phyloP scores from a whole-genome alignment of 2,888 invertebrate genomes.

The Liopterus haemorrhoidalis region DNA sequence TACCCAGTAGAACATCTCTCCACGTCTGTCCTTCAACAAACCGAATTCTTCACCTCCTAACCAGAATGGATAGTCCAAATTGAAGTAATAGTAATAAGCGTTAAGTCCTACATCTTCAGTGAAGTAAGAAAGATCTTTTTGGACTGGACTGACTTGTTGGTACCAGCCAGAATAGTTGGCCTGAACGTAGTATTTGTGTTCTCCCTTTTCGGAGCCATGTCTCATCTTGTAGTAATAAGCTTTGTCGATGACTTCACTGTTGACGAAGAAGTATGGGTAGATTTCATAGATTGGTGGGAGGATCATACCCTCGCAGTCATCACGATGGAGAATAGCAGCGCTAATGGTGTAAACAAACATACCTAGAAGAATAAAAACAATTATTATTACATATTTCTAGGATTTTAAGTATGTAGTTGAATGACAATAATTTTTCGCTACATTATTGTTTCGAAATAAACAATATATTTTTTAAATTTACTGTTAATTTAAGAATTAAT shows the following conservation, averaged over 20 bases:
- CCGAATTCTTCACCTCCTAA: slow-evolving; percentile 48
- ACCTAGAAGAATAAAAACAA: too few species aligned
- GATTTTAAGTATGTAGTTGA: too few species aligned
- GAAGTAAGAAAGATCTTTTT: slow-evolving; percentile 57
- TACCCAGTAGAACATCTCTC: slow-evolving; percentile 58
- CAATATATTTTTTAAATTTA: too few species aligned
- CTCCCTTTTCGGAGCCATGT: slow-evolving; percentile 48
- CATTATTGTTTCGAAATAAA: too few species aligned
- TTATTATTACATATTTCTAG: too few species aligned
- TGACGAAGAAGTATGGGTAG: slow-evolving; percentile 58
- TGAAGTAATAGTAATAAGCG: slow-evolving; percentile 57
- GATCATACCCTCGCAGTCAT: slow-evolving; percentile 52
- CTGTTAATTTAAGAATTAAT: too few species aligned
- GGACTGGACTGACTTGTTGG: slow-evolving; percentile 50
- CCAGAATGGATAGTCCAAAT: slow-evolving; percentile 57
- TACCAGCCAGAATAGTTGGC: slow-evolving; percentile 47
- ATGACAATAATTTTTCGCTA: too few species aligned
- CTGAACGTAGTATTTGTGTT: slow-evolving; percentile 44
- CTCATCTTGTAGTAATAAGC: slow-evolving; percentile 46
- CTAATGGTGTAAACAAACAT: slow-evolving; percentile 56
- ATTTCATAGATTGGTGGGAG: slow-evolving; percentile 63
- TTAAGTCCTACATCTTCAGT: slow-evolving; percentile 62
- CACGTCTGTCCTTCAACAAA: slow-evolving; percentile 42
- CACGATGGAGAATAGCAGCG: slow-evolving; percentile 54
- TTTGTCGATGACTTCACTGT: slow-evolving; percentile 50